Evolutionary conservation across 2,888 invertebrate species (phyloP), one percentile per base, ranked within the genome.

Genomic region (Pocota personata): DNA sequence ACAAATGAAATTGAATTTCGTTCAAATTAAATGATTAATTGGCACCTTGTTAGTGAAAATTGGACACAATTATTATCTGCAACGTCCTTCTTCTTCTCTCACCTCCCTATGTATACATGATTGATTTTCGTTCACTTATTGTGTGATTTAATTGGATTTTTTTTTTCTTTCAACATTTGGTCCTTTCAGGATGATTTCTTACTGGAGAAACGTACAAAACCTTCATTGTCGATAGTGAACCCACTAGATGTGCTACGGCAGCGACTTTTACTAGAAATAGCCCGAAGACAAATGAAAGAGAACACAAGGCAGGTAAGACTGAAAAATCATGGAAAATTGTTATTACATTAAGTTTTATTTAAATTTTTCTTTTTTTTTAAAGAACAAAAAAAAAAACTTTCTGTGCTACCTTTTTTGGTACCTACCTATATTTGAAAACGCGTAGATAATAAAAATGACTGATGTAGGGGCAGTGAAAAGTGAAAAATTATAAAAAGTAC

Each of bases 201-300:
- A 66, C 93, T 94, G 88, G 92, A 93, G 88, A 95, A 95, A 91
- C 94, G 95, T 90, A 94, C 94, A 92, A 94, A 94, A 92, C 95
- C 95, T 4, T 96, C 96, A 12, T 93, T 97, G 88, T 97, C 97
- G 87, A 97, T 97, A 93, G 96, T 96, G 90, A 97, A 97, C 93
- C 96, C 97, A 0, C 93, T 97, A 94, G 97, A 97, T 91, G 97
- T 97, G 62, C 94, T 97, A 52, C 95, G 97, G 87, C 96, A 97
- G 91, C 94, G 97, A 90, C 94, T 97, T 58, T 92, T 97, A 87
- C 93, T 97, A 88, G 97, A 97, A 93, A 95, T 97, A 88, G 96
- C 96, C 14, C 95, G 97, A 90, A 95, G 97, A 92, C 96, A 96
- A 93, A 96, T 96, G 93, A 94, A 95, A 88, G 95, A 96, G 90